These are phyloP conservation scores for Aelia acuminata DNA, from an alignment of 2,888 invertebrate genomes.

Conservation along the genomic window DNA sequence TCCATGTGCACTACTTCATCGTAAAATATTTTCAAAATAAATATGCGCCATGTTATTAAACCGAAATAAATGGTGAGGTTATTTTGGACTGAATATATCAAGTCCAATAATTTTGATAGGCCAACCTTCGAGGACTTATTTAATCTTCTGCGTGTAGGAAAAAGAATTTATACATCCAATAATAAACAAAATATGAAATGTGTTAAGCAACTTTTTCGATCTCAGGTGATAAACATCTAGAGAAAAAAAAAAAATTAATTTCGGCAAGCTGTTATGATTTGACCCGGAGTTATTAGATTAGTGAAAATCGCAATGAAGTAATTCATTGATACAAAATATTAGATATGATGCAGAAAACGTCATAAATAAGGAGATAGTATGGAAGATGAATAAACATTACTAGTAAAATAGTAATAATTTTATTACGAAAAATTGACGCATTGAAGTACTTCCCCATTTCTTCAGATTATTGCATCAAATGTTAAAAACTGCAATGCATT, in stretches of 20 bases:
- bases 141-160: background rate
- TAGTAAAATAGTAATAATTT: background rate
- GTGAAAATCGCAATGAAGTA: background rate
- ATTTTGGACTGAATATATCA: conserved; percentile 14
- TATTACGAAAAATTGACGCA: too few relatives aligned
- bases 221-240: background rate
- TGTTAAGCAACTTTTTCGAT: background rate
- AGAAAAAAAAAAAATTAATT: background rate
- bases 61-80: background rate
- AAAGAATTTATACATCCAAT: background rate
- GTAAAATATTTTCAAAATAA: background rate
- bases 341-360: too few relatives aligned
- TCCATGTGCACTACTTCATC: background rate
- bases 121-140: conserved; percentile 1
- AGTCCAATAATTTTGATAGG: background rate
- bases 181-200: background rate
- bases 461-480: too few relatives aligned
- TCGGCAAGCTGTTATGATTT: background rate
- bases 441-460: too few relatives aligned
- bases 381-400: too few relatives aligned
- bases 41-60: conserved; percentile 7
- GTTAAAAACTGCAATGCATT: too few relatives aligned
- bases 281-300: background rate
- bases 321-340: too few relatives aligned
- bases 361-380: too few relatives aligned